Conservation (phyloP, 2,888 invertebrate species). For the Camponotus fellah region DNA sequence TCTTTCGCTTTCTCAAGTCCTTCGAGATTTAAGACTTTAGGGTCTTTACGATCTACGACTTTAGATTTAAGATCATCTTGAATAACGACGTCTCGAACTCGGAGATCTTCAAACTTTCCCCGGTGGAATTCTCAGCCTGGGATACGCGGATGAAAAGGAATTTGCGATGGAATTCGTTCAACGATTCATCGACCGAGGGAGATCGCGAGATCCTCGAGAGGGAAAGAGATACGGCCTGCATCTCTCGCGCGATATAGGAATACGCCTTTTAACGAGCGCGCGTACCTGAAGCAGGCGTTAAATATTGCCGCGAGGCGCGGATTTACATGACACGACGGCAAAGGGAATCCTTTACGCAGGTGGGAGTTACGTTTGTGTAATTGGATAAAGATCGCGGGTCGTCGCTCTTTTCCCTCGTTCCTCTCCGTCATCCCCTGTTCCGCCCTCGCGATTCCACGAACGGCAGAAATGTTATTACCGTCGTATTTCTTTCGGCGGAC, state of each 20-base stretch:
- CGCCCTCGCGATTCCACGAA: conserved; percentile 50
- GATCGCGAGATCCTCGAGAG: conserved; percentile 5
- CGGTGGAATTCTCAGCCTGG: neutral
- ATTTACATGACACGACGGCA: conserved; percentile 64
- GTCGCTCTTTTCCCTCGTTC: conserved; percentile 57
- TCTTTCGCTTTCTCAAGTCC: neutral
- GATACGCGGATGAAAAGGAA: conserved; percentile 10
- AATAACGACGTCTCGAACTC: conserved; percentile 10
- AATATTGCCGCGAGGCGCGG: conserved; percentile 58
- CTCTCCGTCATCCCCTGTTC: neutral
- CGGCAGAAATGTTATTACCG: conserved; percentile 60
- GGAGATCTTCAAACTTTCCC: conserved; percentile 31
- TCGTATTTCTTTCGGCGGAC: conserved; percentile 56
- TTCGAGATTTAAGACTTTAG: conserved; percentile 18
- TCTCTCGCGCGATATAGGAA: conserved; percentile 28
- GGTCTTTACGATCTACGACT: neutral
- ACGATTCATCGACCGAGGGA: conserved; percentile 28
- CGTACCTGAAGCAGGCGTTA: conserved; percentile 51
- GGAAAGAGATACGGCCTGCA: conserved; percentile 41
- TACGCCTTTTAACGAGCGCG: conserved; percentile 30
- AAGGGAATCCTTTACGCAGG: conserved; percentile 44
- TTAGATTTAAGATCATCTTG: neutral
- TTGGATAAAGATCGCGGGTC: conserved; percentile 73
- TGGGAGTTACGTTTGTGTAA: conserved; percentile 68
- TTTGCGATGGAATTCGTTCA: conserved; percentile 37